phyloP scores from a whole-genome alignment of 2,888 invertebrate genomes.

The Yponomeuta plumbellus region DNA sequence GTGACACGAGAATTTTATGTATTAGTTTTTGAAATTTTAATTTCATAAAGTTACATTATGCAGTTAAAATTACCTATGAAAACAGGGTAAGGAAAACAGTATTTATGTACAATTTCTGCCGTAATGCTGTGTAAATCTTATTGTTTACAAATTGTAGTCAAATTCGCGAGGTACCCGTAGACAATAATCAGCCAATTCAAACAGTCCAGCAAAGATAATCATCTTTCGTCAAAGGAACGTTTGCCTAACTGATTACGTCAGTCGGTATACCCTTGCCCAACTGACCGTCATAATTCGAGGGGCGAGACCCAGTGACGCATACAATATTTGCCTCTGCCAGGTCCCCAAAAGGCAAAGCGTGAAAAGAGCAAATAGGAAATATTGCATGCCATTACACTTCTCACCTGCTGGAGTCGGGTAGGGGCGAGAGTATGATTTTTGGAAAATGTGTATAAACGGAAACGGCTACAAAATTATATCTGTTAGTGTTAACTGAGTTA shows the following conservation, averaged over 20 bases:
- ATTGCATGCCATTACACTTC: conserved; percentile 63
- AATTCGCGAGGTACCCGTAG: background rate
- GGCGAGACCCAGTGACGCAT: conserved; percentile 64
- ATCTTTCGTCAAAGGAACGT: conserved; percentile 62
- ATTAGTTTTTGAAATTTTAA: too few species aligned
- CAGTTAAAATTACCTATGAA: too few species aligned
- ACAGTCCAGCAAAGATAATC: conserved; percentile 42
- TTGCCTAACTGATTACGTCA: conserved; percentile 67
- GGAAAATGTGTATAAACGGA: background rate
- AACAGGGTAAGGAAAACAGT: too few species aligned
- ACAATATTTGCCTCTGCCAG: conserved; percentile 58
- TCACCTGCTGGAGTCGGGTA: conserved; percentile 45
- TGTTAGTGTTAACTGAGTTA: too few species aligned
- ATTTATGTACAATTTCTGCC: too few species aligned
- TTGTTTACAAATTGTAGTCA: background rate
- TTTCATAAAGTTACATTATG: too few species aligned
- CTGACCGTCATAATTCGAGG: conserved; percentile 73
- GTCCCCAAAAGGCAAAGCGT: conserved; percentile 28
- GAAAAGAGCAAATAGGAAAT: conserved; percentile 58
- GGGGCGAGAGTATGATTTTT: background rate
- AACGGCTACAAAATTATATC: too few species aligned
- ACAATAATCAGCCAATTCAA: conserved; percentile 9
- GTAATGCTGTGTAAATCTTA: background rate
- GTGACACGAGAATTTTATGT: too few species aligned
- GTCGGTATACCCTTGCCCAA: conserved; percentile 51